Conservation (phyloP, 2,113 vertebrate species). For the Tor tambroides region DNA sequence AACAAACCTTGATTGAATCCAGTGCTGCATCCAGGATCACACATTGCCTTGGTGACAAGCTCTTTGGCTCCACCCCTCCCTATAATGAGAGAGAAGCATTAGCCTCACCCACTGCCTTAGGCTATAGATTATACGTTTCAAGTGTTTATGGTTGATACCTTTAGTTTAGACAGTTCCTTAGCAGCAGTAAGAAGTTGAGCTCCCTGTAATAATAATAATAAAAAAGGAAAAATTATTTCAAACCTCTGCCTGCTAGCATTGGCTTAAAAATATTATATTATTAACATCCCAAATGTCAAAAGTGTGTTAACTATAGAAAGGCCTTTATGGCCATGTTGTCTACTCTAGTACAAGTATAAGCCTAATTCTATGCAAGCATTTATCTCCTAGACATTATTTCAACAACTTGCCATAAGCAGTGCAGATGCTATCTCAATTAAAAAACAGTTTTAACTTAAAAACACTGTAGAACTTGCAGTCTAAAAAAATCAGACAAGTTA, state of each 20-base stretch:
- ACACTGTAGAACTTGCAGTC: neutral
- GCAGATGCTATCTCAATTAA: neutral
- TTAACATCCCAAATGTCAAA: neutral
- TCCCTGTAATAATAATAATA: constrained; percentile 76
- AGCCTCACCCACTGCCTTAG: neutral
- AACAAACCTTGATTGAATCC: constrained; percentile 91
- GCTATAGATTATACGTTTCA: neutral
- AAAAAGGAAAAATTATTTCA: neutral
- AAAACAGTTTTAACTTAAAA: neutral
- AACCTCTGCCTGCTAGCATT: neutral
- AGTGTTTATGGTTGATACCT: constrained; percentile 77
- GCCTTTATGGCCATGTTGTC: neutral
- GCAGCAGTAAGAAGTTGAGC: constrained; percentile 94
- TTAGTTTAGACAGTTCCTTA: constrained; percentile 96
- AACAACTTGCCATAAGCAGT: neutral
- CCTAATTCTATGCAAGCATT: too few species aligned
- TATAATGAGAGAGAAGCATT: constrained; percentile 61
- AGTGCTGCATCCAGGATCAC: constrained; percentile 87
- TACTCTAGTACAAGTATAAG: neutral
- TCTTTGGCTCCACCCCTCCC: constrained; percentile 89
- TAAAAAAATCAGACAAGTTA: neutral
- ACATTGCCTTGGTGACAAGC: constrained; percentile 92
- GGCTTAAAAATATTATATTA: neutral
- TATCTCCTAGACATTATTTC: neutral
- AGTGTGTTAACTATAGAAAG: neutral